Evolutionary conservation across 1,140 invertebrate species (phyloP), one percentile per base, ranked within the genome.

Genomic region (Lanistes nyassanus): DNA sequence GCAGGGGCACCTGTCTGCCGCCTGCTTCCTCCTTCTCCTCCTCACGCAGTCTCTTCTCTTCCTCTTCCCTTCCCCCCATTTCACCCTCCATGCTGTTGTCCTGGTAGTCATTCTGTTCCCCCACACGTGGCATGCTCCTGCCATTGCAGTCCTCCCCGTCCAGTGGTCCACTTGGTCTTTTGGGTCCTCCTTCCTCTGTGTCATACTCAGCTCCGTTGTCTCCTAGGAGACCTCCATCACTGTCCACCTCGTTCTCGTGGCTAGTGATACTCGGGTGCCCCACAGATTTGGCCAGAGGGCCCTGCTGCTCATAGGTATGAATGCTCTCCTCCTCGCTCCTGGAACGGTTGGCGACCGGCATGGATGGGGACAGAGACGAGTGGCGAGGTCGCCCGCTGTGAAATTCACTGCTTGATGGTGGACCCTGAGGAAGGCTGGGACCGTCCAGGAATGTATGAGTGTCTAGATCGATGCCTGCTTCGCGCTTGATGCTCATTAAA

Each of bases 401-500:
- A 66, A 29, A 34, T 29, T 34, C 36, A 7, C 64, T n/a, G 26
- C 64, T 29, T 37, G 29, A 37, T 9, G 64, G n/a, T 5, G 55
- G 19, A 26, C 67, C 19, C 69, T 39, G 19, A 31, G n/a, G 31
- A 2, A 36, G n/a, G 56, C 37, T 11, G 23, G 53, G 47, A 26
- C 53, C 53, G 21, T 51, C 58, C 47, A 71, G 56, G 26, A 68
- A 75, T 56, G 66, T 65, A 75, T 58, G 69, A 56, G 74, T 64
- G 75, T 58, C 53, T 62, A 69, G 42, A 69, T 65, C 60, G 58
- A 79, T 39, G 42, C 74, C 58, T 60, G 75, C 62, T 75, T 78
- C 67, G 51, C 78, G 80, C 53, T 81, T 81, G 69, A 81, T 79
- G 37, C 72, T 76, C 75, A 79, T 66, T 75, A 81, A 67, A 21